phyloP scores from a whole-genome alignment of 2,888 invertebrate species.

The Mactromeris polynyma region DNA sequence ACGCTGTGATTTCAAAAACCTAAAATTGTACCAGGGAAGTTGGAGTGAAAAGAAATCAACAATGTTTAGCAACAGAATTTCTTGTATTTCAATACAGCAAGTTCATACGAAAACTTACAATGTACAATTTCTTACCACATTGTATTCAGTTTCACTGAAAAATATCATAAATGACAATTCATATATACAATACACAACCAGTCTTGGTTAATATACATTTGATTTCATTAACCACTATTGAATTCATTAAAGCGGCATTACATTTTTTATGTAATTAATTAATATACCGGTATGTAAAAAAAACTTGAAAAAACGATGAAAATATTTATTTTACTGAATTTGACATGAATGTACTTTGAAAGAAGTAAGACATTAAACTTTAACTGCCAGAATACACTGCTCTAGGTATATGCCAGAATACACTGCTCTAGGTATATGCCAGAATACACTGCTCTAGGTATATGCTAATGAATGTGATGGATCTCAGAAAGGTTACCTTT shows the following conservation, averaged over 20 bases:
- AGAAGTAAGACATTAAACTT: not conserved
- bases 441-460: too few species aligned
- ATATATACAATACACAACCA: not conserved
- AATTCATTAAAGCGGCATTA: not conserved
- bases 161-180: not conserved
- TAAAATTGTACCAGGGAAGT: too few species aligned
- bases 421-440: too few species aligned
- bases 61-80: not conserved
- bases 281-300: not conserved
- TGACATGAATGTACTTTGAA: not conserved
- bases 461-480: too few species aligned
- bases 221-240: not conserved
- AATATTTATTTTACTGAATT: not conserved
- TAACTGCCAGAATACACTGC: too few species aligned
- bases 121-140: not conserved
- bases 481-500: too few species aligned
- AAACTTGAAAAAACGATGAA: not conserved
- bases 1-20: too few species aligned
- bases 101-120: constrained; percentile 10
- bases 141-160: not conserved
- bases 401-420: too few species aligned
- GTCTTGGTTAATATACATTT: not conserved
- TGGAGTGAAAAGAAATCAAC: not conserved
- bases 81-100: not conserved
- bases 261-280: not conserved